Percentiles rank a stretch among this genome's conserved stretches.
Conservation (phyloP, 2,113 vertebrate species). For the Calonectris borealis region DNA sequence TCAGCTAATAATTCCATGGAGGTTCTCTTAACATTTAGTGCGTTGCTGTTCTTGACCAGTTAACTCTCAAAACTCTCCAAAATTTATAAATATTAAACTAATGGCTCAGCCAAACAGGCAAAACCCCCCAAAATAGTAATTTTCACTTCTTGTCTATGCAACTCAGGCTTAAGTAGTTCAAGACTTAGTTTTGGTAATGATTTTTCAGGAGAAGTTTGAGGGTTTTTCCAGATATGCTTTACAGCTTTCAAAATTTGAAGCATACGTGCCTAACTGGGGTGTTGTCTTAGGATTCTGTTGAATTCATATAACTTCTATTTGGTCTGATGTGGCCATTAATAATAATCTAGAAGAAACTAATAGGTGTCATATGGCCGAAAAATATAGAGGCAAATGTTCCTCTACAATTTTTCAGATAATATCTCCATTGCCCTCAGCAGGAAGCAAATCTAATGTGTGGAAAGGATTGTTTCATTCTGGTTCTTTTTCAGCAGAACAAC, state of each 20-base stretch:
- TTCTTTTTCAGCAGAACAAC: not conserved
- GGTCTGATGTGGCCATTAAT: not conserved
- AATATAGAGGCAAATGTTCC: not conserved
- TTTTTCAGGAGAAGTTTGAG: not conserved
- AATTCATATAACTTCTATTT: not conserved
- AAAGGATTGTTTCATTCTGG: not conserved
- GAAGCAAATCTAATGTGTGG: not conserved
- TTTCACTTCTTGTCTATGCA: not conserved
- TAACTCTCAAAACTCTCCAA: not conserved
- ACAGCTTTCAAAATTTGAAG: not conserved
- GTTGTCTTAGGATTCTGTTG: not conserved
- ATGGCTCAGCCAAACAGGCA: not conserved
- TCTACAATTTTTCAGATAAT: not conserved
- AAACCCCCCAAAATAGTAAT: not conserved
- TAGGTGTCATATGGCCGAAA: not conserved
- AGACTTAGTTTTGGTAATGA: not conserved
- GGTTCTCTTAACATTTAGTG: not conserved
- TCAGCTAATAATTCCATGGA: not conserved
- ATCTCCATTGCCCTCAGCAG: not conserved
- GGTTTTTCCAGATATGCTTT: not conserved
- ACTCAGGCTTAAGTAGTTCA: not conserved
- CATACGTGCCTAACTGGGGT: fast-evolving
- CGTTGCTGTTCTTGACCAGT: not conserved
- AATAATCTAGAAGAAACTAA: not conserved
- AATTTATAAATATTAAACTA: not conserved